phyloP scores from a whole-genome alignment of 2,888 invertebrate genomes.

The Drosophila eohydei region DNA sequence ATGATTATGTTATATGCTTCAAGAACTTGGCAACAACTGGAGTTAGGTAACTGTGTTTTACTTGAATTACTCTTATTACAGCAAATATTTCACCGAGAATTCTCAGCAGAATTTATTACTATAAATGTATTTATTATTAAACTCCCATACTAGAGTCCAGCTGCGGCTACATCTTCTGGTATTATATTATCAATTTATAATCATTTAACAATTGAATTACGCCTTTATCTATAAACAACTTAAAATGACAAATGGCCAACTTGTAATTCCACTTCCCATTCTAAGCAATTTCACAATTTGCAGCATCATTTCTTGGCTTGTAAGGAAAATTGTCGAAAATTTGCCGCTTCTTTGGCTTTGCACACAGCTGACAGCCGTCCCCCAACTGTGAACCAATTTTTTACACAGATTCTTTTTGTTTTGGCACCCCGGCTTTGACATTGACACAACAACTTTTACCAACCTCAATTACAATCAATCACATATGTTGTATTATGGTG shows the following conservation, averaged over 20 bases:
- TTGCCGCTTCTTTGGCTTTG: conserved; percentile 50
- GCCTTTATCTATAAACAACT: conserved; percentile 7
- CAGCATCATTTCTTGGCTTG: conserved; percentile 32
- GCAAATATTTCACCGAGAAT: neutral
- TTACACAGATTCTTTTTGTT: conserved; percentile 25
- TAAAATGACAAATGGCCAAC: conserved; percentile 35
- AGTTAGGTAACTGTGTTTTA: neutral
- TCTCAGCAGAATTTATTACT: neutral
- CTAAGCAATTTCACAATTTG: conserved; percentile 34
- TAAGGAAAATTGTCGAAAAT: conserved; percentile 46
- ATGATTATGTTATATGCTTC: conserved; percentile 13
- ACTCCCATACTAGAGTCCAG: neutral
- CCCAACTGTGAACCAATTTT: conserved; percentile 50
- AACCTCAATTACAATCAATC: conserved; percentile 82
- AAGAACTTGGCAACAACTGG: neutral
- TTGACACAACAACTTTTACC: conserved; percentile 80
- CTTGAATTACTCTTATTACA: conserved; percentile 6
- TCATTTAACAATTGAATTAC: conserved; percentile 17
- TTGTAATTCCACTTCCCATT: conserved; percentile 23
- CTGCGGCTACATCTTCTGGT: neutral
- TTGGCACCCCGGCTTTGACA: conserved; percentile 59
- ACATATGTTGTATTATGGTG: conserved; percentile 65
- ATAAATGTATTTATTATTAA: neutral
- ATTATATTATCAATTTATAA: conserved; percentile 3
- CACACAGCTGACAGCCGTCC: conserved; percentile 53